Base-by-base conservation (phyloP, 1,140 invertebrate species). In the Trialeurodes vaporariorum region DNA sequence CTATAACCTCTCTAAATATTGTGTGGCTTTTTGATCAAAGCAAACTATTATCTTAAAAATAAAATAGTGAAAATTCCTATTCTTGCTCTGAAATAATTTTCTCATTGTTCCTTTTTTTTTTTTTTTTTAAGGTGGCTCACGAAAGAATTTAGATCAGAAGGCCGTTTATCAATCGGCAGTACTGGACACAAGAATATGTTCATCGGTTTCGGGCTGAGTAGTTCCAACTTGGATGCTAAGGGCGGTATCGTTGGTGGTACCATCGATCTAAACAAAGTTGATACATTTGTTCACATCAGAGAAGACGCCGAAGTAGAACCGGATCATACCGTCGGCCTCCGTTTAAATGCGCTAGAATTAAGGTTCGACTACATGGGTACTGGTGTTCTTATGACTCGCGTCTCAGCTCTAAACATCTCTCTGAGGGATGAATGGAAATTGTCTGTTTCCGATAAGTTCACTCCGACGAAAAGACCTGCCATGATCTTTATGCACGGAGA, bases 341-440 rank as follows among this genome's bases (percentile, higher is more conserved):
- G 88, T 75, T 82, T 96, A 61, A 86, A 87, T 73, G 92, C 93
- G 1, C 77, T 96, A 9, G 94, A 98, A 77, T 82, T 93, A 67
- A 83, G 93, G 23, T 78, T 98, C 25, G 96, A 98, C 80, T 98
- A 98, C 78, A 98, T 98, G 94, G 94, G 94, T 65, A 92, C 92
- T 9, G 92, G 92, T 5, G 92, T 95, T 58, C 80, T 98, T 59
- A 94, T 98, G 90, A 88, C 87, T 0, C 79, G 95, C 63, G 90
- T 96, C 2, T 94, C 90, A 68, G 84, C 86, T 23, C 84, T 97
- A 58, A 86, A 86, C 25, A 87, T 93, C 1, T 87, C 86, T 61
- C 80, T 94, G 60, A 81, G 86, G 66, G 92, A 95, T 78, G 90
- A 93, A 75, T 95, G 93, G 92, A 87, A 87, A 71, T 81, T 87